These are phyloP conservation scores for Ahaetulla prasina DNA, from an alignment of 2,113 vertebrate species.

Conservation along the genomic window DNA sequence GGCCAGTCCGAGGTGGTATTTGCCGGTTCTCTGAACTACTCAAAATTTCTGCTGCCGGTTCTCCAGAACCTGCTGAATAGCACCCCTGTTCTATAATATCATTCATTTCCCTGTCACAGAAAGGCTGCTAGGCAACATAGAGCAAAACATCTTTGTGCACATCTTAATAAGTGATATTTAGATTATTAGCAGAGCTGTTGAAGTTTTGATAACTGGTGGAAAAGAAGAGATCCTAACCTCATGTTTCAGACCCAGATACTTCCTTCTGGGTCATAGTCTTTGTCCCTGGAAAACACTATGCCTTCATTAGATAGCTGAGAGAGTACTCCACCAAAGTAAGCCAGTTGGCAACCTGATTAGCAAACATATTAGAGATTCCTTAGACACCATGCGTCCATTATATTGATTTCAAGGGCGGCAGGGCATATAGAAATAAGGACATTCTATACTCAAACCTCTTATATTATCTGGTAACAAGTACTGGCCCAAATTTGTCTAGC, in stretches of 20 bases:
- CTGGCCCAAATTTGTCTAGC: neutral
- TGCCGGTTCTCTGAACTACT: too few relatives aligned
- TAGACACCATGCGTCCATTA: neutral
- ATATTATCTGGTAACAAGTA: neutral
- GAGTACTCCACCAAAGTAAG: neutral
- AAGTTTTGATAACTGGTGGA: neutral
- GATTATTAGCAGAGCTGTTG: neutral
- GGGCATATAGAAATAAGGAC: neutral
- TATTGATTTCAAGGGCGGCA: neutral
- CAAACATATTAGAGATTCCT: neutral
- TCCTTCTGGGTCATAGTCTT: neutral
- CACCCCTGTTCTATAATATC: too few relatives aligned
- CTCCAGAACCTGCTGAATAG: too few relatives aligned
- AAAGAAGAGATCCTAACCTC: neutral
- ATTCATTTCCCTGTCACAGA: neutral
- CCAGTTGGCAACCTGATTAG: neutral
- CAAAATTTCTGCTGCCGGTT: too few relatives aligned
- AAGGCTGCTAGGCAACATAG: neutral
- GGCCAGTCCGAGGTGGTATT: too few relatives aligned
- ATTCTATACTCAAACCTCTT: neutral
- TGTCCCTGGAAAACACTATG: neutral
- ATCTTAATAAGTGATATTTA: neutral
- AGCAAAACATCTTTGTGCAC: neutral
- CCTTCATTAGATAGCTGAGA: neutral
- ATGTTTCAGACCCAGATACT: constrained; percentile 16